These are phyloP conservation scores for Mormyrops attenuatus DNA, from an alignment of 2,797 vertebrate genomes.

Conservation along the genomic window DNA sequence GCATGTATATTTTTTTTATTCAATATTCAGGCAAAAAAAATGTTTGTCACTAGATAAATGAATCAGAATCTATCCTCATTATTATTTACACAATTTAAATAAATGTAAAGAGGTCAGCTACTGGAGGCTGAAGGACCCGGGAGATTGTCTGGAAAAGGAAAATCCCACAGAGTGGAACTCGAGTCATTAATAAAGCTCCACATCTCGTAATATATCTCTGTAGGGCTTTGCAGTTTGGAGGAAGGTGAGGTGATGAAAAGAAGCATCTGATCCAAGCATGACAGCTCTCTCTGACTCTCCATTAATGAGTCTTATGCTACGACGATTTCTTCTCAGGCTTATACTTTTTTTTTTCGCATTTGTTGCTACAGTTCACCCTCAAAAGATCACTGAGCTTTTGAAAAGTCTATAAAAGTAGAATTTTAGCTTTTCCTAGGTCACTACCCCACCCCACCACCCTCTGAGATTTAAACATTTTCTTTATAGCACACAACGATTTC, in stretches of 20 bases:
- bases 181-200: constrained; percentile 14
- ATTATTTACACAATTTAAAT: constrained; percentile 3
- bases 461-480: neutral
- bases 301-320: neutral
- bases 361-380: neutral
- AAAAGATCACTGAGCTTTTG: neutral
- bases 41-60: neutral
- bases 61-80: neutral
- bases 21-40: neutral
- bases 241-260: constrained; percentile 16
- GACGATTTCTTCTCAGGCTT: neutral
- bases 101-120: neutral
- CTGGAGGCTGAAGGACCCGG: neutral
- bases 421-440: neutral
- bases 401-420: constrained; percentile 6
- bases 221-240: constrained; percentile 1
- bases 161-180: neutral
- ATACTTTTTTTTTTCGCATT: neutral
- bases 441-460: neutral
- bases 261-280: constrained; percentile 11
- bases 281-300: constrained; percentile 3
- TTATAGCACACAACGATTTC: neutral
- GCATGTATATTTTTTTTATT: neutral
- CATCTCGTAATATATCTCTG: constrained; percentile 3
- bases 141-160: neutral